Percentiles rank a stretch among this genome's conserved stretches.
Evolutionary conservation across 2,888 invertebrate species (phyloP).

Genomic region (Mermis nigrescens): DNA sequence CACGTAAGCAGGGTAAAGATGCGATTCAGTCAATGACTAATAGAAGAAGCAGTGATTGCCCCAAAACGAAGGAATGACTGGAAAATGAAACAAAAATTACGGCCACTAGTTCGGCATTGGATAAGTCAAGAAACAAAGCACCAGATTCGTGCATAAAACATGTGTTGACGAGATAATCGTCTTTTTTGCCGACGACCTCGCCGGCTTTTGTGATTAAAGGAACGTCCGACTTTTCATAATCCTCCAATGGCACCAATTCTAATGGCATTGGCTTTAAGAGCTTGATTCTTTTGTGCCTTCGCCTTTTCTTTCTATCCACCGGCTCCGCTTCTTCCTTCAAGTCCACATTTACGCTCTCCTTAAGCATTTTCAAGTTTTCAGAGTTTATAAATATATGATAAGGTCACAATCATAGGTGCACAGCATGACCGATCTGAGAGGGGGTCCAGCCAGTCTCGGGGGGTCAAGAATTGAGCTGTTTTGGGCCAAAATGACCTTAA

Average conservation of each 20-base stretch:
- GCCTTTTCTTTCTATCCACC: neutral
- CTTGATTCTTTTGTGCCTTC: slow-evolving; percentile 25
- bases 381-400: too few species aligned
- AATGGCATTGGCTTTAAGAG: slow-evolving; percentile 25
- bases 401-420: too few species aligned
- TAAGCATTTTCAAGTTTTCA: too few species aligned
- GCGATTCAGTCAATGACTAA: too few species aligned
- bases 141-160: slow-evolving; percentile 26
- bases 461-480: too few species aligned
- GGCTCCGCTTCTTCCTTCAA: neutral
- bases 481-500: too few species aligned
- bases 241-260: slow-evolving; percentile 30
- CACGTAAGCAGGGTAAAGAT: too few species aligned
- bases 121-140: slow-evolving; percentile 26
- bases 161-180: slow-evolving; percentile 36
- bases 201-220: slow-evolving; percentile 29
- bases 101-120: slow-evolving; percentile 21
- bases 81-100: too few species aligned
- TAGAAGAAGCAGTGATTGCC: too few species aligned
- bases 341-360: neutral
- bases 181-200: slow-evolving; percentile 34
- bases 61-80: too few species aligned
- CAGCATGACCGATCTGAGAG: too few species aligned
- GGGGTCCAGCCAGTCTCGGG: too few species aligned
- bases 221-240: slow-evolving; percentile 32